Base-by-base conservation (phyloP, 2,888 invertebrate species). In the Lissonota sp. region DNA sequence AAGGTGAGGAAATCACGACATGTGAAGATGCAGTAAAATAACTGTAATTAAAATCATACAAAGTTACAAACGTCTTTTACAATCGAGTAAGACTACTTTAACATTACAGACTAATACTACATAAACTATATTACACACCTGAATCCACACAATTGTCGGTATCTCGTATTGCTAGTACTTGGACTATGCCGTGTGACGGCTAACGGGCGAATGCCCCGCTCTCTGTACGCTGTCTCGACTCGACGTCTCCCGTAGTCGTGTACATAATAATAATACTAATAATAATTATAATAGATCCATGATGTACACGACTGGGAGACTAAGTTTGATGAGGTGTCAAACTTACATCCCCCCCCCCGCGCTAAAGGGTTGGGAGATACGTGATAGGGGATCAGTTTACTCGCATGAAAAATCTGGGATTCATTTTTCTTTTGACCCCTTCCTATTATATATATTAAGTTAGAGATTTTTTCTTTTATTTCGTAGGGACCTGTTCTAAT, bases 371-470 rank as follows among this genome's bases (percentile, higher is more conserved):
- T 66, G 66, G 10, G 46, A 26, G 49, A 49, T 12, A 12, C n/a
- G 49, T 49, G 49, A 49, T 49, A 49, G 12, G n/a, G 49, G n/a
- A 49, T 49, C 12, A 49, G 12, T 49, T 49, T 49, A 10, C 49
- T 26, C 26, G 26, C 26, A 26, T 71, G 60, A 49, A 71, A 71
- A 71, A 60, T 58, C n/a, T 71, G 49, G 14, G 70, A 10, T 79
- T 85, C 58, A 42, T 80, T 73, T 49, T 88, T 87, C 26, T 26
- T 26, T 26, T 84, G 77, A 81, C 85, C 84, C 75, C 87, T 85
- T 53, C 75, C 69, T 76, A 71, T 67, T 74, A 82, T 60, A 71
- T 83, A 74, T 76, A 67, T 83, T 69, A 74, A 46, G 51, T 82
- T 82, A 16, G 62, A 80, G 58, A 70, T 80, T 80, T 57, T 85